Conservation (phyloP, 2,113 vertebrate genomes). For the Calyptommatus sinebrachiatus region DNA sequence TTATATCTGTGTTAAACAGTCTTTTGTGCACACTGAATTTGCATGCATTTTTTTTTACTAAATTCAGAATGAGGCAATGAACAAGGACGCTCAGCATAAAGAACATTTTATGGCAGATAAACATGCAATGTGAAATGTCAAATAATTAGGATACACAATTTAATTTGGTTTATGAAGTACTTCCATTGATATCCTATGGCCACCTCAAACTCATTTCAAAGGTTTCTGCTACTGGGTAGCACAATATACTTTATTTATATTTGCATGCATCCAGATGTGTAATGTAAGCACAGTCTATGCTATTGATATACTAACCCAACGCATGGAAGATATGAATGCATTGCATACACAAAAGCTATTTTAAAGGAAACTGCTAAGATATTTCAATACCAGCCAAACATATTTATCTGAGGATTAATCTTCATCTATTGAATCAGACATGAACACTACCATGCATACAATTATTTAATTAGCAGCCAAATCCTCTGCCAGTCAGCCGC, state of each 20-base stretch:
- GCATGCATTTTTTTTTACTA: not conserved
- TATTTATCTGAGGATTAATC: slow-evolving; percentile 99
- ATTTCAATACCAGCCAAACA: slow-evolving; percentile 90
- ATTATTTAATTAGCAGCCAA: slow-evolving; percentile 98
- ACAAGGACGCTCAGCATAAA: slow-evolving; percentile 23
- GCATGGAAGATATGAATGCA: slow-evolving; percentile 49
- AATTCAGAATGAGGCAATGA: slow-evolving; percentile 7
- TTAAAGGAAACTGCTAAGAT: slow-evolving; percentile 82
- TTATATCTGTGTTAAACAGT: not conserved
- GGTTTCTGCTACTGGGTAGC: slow-evolving; percentile 18
- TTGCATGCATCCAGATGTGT: slow-evolving; percentile 8
- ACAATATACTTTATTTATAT: slow-evolving; percentile 30
- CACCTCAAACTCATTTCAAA: slow-evolving; percentile 13
- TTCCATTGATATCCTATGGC: slow-evolving; percentile 17
- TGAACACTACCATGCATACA: slow-evolving; percentile 94
- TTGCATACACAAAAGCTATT: slow-evolving; percentile 71
- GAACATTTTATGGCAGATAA: not conserved
- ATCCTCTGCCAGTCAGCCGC: slow-evolving; percentile 85
- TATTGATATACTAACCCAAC: slow-evolving; percentile 28
- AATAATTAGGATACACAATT: slow-evolving; percentile 17
- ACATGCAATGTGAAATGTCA: not conserved
- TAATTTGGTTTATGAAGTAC: slow-evolving; percentile 5
- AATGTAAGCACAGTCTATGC: slow-evolving; percentile 50
- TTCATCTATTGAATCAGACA: slow-evolving; percentile 91
- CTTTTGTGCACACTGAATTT: not conserved